phyloP scores from a whole-genome alignment of 2,797 vertebrate genomes.

The Rallus crepitans region DNA sequence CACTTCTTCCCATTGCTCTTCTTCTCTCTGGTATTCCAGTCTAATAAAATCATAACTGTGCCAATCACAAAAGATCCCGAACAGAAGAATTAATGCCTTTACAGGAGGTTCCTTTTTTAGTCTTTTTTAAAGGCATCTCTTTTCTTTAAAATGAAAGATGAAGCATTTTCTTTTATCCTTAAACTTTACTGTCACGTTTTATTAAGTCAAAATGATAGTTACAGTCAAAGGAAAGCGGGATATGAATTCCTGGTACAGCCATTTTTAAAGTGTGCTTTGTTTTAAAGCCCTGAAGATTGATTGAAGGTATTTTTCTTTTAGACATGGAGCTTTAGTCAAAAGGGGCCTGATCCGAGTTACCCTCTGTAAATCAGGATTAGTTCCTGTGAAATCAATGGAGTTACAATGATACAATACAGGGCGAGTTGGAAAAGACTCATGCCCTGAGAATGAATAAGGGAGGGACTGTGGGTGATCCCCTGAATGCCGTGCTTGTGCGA shows the following conservation, averaged over 20 bases:
- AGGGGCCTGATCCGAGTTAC: constrained; percentile 61
- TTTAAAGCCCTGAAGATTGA: constrained; percentile 66
- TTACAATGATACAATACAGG: constrained; percentile 14
- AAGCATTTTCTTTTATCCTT: constrained; percentile 67
- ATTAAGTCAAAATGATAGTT: constrained; percentile 67
- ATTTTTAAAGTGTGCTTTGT: constrained; percentile 68
- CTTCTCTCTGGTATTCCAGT: background rate
- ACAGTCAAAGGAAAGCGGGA: constrained; percentile 51
- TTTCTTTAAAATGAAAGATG: constrained; percentile 64
- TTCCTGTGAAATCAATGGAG: constrained; percentile 49
- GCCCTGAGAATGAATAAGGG: background rate
- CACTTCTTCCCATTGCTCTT: background rate
- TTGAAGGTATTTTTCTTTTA: constrained; percentile 68
- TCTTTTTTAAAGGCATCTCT: constrained; percentile 36
- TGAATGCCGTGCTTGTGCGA: background rate
- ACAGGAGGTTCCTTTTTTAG: constrained; percentile 30
- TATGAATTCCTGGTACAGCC: constrained; percentile 62
- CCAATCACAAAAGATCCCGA: constrained; percentile 28
- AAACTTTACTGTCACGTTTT: constrained; percentile 65
- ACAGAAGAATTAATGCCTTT: constrained; percentile 33
- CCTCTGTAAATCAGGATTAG: constrained; percentile 69
- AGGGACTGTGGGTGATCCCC: background rate
- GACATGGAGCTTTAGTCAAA: constrained; percentile 63
- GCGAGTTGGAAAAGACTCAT: constrained; percentile 13
- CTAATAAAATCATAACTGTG: constrained; percentile 48